Evolutionary conservation across 2,797 vertebrate genomes (phyloP).

Genomic region (Aulostomus chinensis): DNA sequence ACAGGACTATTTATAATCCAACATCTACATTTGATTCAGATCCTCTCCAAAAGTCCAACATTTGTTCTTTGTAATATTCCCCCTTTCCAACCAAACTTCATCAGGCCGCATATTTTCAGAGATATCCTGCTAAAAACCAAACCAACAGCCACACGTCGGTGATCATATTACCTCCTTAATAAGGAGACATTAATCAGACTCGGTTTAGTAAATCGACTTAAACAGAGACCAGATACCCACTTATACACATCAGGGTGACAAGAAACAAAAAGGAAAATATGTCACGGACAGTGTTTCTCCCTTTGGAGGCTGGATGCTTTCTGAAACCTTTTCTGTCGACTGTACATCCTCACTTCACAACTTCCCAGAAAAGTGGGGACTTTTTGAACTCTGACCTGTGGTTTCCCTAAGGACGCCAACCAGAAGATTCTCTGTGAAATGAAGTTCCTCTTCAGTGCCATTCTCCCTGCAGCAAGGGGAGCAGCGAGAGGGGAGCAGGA

Average conservation of each 20-base stretch:
- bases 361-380: slow-evolving; percentile 2
- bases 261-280: slow-evolving; percentile 2
- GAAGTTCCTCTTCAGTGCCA: slow-evolving; percentile 41
- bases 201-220: no score
- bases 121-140: no score
- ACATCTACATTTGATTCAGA: no score
- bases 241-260: slow-evolving; percentile 2
- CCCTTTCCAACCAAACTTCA: no score
- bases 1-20: no score
- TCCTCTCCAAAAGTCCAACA: no score
- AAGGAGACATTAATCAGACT: neutral
- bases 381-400: slow-evolving; percentile 35
- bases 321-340: slow-evolving; percentile 7
- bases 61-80: no score
- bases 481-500: slow-evolving; percentile 1
- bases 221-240: neutral
- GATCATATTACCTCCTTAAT: no score
- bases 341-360: slow-evolving; percentile 27
- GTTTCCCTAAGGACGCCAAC: slow-evolving; percentile 30
- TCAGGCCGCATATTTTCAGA: no score
- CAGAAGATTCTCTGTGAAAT: slow-evolving; percentile 49
- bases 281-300: slow-evolving; percentile 7
- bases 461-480: slow-evolving; percentile 33
- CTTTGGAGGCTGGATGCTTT: slow-evolving; percentile 13
- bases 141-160: no score